These are phyloP conservation scores for Lateolabrax maculatus DNA, from an alignment of 2,797 vertebrate species.

Conservation along the genomic window DNA sequence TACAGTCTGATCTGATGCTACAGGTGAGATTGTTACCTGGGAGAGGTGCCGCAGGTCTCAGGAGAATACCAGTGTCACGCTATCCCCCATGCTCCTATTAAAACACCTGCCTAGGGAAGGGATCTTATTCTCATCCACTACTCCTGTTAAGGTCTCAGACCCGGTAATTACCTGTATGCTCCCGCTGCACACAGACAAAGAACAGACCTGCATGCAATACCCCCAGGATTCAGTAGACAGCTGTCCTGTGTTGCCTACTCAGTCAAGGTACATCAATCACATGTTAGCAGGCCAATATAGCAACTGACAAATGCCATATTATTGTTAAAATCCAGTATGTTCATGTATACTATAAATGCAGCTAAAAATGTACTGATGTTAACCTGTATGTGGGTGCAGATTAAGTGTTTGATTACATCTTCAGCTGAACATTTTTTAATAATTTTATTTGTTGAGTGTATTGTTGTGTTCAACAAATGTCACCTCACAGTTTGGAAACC, in stretches of 20 bases:
- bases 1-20: conserved; percentile 40
- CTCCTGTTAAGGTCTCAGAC: conserved; percentile 64
- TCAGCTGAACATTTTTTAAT: conserved; percentile 13
- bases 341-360: neutral
- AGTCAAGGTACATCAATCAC: conserved; percentile 51
- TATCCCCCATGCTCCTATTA: conserved; percentile 83
- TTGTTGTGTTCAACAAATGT: conserved; percentile 31
- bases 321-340: neutral
- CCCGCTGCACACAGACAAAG: conserved; percentile 40
- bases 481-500: conserved; percentile 30
- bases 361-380: neutral
- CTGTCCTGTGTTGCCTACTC: conserved; percentile 29
- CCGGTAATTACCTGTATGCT: conserved; percentile 74
- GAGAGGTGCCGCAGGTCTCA: conserved; percentile 64
- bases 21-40: conserved; percentile 74
- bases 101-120: conserved; percentile 73
- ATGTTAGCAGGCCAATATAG: conserved; percentile 35
- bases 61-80: conserved; percentile 78
- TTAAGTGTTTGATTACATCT: conserved; percentile 24
- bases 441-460: conserved; percentile 14
- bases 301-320: conserved; percentile 6
- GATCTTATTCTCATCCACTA: conserved; percentile 66
- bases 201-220: conserved; percentile 69
- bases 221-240: conserved; percentile 41
- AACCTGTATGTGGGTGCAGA: conserved; percentile 1